Evolutionary conservation across 2,113 vertebrate species (phyloP).

Genomic region (Salvelinus fontinalis): DNA sequence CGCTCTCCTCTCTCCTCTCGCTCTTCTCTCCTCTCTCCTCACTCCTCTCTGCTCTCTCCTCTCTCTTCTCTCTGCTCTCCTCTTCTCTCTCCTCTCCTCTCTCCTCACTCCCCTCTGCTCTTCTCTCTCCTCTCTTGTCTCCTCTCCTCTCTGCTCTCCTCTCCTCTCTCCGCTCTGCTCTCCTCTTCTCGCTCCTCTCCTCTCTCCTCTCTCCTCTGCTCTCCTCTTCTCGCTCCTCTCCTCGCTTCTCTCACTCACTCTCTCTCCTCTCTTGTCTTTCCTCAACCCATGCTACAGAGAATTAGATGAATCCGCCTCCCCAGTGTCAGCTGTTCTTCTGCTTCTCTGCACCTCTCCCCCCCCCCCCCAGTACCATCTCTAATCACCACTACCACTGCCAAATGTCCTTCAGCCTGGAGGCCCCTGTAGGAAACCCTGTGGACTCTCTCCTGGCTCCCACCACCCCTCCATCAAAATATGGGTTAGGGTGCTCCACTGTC

Average conservation of each 20-base stretch:
- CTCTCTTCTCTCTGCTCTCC: no score
- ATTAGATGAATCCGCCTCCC: constrained; percentile 68
- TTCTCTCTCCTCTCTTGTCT: fast-evolving
- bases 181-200: no score
- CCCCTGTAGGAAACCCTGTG: no score
- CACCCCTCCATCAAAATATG: neutral
- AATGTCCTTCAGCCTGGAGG: no score
- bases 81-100: fast-evolving
- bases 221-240: no score
- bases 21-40: neutral
- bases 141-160: fast-evolving
- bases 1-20: neutral
- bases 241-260: no score
- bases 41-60: constrained; percentile 1
- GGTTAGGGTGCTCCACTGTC: no score
- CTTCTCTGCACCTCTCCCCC: constrained; percentile 44
- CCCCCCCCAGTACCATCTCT: constrained; percentile 8
- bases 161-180: no score
- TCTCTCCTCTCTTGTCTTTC: constrained; percentile 7
- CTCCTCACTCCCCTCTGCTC: no score
- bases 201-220: no score
- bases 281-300: constrained; percentile 67
- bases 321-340: constrained; percentile 63
- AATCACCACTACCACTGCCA: no score
- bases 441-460: no score